Base-by-base conservation (phyloP, 2,888 invertebrate species). In the Nymphalis c-album region DNA sequence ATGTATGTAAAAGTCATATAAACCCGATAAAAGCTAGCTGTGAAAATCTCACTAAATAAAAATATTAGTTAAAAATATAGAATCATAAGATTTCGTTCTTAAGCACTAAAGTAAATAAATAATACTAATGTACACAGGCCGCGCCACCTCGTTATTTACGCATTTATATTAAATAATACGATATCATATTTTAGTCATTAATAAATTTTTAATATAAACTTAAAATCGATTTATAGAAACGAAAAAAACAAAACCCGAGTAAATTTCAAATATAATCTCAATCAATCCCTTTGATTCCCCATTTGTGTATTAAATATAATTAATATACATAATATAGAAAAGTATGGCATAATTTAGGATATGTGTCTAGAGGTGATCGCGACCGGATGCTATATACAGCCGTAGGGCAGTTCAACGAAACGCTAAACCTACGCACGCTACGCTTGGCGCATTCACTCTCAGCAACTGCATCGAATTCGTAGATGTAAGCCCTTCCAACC, bases 31-130 rank as follows among this genome's bases (percentile, higher is more conserved):
- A 85, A 85, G 81, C 84, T 84, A 85, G 78, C 81, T 69, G 86
- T 84, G 85, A 85, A 74, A 79, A 76, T 85, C 80, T 87, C 88
- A 88, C 85, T 85, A 83, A 81, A 77, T 68, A 79, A 66, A 76
- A 75, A 73, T 60, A 70, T 64, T 69, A 63, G 61, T 70, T 63
- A 69, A 68, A 57, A 67, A 70, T 74, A 76, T 75, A 80, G 78
- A 79, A 85, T 88, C 84, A 85, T 89, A 90, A 85, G 81, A 83
- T 81, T 83, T 84, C 77, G 79, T 74, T 75, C 89, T 89, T 90
- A 91, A 81, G 85, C 85, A 75, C 90, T 91, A 90, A 85, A 84
- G 74, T 87, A 87, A 91, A 91, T 91, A 91, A 91, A 90, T 91
- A 91, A 91, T 91, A 91, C 90, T 90, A 91, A 88, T 86, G 78